These are phyloP conservation scores for Cervus canadensis DNA, from an alignment of 2,113 vertebrate genomes.

Conservation along the genomic window DNA sequence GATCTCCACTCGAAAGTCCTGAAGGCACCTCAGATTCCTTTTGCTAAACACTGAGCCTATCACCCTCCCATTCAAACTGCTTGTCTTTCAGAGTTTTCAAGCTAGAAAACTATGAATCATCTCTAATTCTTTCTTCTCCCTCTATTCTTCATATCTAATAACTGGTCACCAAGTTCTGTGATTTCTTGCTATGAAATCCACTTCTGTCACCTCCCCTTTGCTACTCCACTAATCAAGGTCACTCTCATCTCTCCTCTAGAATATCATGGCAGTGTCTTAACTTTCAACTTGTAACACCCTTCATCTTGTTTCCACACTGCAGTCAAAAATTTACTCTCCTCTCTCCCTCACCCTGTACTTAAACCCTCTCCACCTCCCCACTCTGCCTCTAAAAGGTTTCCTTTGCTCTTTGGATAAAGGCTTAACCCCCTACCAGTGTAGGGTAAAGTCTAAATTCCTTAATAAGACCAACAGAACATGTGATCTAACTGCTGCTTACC, in stretches of 20 bases:
- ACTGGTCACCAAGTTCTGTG: background rate
- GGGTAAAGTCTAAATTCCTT: slow-evolving; percentile 29
- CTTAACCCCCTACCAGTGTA: background rate
- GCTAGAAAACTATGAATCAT: background rate
- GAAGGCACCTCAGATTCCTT: background rate
- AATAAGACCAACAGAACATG: background rate
- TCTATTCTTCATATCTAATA: background rate
- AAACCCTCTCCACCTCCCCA: background rate
- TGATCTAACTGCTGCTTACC: background rate
- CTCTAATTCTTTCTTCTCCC: background rate
- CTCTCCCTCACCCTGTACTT: background rate
- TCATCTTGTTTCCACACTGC: background rate
- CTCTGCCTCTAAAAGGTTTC: background rate
- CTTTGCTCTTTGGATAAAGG: slow-evolving; percentile 44
- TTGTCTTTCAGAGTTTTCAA: slow-evolving; percentile 1
- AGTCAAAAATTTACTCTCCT: slow-evolving; percentile 18
- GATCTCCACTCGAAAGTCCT: background rate
- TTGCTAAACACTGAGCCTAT: background rate
- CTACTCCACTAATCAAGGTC: background rate
- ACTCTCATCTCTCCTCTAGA: background rate
- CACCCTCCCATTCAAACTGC: background rate
- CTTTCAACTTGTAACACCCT: background rate
- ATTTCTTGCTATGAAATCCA: background rate
- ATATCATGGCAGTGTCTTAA: background rate
- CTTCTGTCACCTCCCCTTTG: background rate